phyloP scores from a whole-genome alignment of 2,113 vertebrate species.

The Cisticola juncidis region DNA sequence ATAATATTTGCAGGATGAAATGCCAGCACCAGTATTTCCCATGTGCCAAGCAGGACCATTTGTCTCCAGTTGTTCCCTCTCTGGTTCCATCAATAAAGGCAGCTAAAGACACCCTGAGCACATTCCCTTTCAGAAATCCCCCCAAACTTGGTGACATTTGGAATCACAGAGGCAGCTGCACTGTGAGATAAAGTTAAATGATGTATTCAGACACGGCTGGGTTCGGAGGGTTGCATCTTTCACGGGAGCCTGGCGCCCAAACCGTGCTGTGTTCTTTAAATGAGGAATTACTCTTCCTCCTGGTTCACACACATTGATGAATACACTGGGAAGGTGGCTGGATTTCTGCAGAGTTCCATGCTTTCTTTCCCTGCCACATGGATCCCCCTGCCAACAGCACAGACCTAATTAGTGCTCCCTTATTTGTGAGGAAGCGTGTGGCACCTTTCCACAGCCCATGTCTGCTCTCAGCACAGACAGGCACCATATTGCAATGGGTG shows the following conservation, averaged over 20 bases:
- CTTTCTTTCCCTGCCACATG: conserved; percentile 23
- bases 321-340: not conserved
- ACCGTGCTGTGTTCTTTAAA: not conserved
- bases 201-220: not conserved
- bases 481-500: not conserved
- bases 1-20: not conserved
- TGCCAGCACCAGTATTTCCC: not conserved
- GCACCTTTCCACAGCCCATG: conserved; percentile 27
- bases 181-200: conserved; percentile 48
- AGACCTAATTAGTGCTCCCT: conserved; percentile 40
- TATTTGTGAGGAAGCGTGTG: conserved; percentile 8
- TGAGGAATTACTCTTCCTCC: conserved; percentile 12
- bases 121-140: conserved; percentile 16
- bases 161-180: conserved; percentile 46
- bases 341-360: not conserved
- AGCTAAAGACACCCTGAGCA: not conserved
- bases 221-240: conserved; percentile 33
- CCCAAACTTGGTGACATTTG: conserved; percentile 49
- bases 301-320: not conserved
- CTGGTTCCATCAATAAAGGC: not conserved
- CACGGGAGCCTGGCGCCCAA: not conserved
- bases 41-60: not conserved
- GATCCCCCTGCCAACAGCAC: conserved; percentile 33
- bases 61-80: not conserved
- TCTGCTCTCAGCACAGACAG: not conserved